Conservation (phyloP, 2,888 invertebrate genomes). For the Hydrotaea cyrtoneurina region DNA sequence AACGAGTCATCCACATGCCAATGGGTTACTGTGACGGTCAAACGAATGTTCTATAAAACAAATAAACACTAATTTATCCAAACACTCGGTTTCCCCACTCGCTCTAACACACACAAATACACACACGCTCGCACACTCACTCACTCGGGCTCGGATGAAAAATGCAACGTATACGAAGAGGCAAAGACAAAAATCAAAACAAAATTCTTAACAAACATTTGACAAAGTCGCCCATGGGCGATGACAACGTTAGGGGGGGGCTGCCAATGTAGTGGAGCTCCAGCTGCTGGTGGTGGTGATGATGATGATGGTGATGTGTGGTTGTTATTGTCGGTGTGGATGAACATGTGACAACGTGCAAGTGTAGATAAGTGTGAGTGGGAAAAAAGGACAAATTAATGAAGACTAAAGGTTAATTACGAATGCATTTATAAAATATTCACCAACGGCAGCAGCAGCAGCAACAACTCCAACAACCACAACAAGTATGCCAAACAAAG, state of each 20-base stretch:
- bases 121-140: not conserved
- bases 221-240: too few species aligned
- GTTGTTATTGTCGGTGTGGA: not conserved
- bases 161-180: not conserved
- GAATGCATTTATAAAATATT: conserved; percentile 9
- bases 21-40: conserved; percentile 27
- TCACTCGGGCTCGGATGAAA: conserved; percentile 6
- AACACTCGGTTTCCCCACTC: not conserved
- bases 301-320: not conserved
- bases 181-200: conserved; percentile 20
- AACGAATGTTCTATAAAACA: conserved; percentile 1
- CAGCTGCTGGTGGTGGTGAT: not conserved
- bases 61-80: not conserved
- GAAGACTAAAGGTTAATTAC: conserved; percentile 46
- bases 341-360: not conserved
- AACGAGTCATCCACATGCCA: conserved; percentile 38
- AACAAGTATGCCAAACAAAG: not conserved
- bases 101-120: not conserved
- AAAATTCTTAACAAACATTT: conserved; percentile 14
- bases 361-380: too few species aligned
- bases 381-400: conserved; percentile 33
- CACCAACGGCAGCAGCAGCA: not conserved
- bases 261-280: too few species aligned
- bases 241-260: not conserved
- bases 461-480: not conserved